These are phyloP conservation scores for Argya squamiceps DNA, from an alignment of 2,797 vertebrate species.

Conservation along the genomic window DNA sequence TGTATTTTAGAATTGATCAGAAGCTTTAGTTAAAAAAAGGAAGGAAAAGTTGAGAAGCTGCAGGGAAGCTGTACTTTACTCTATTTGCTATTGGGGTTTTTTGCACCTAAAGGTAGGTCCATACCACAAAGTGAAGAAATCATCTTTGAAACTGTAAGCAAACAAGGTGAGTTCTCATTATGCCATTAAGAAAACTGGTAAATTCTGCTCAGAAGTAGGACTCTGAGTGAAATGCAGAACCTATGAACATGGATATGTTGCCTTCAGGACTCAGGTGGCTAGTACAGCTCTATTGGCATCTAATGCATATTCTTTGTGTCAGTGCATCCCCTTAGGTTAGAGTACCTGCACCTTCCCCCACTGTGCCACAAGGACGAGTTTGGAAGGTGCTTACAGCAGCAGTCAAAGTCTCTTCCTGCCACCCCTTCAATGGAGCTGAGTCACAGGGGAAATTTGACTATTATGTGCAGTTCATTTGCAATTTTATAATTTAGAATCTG, in stretches of 20 bases:
- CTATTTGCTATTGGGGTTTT: fast-evolving
- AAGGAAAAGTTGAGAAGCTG: neutral
- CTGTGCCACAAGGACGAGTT: neutral
- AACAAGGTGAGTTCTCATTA: neutral
- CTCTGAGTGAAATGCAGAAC: neutral
- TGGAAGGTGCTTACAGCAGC: neutral
- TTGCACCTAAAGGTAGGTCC: neutral
- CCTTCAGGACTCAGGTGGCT: neutral
- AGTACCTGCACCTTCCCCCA: neutral
- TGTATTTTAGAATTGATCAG: neutral
- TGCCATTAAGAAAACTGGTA: neutral
- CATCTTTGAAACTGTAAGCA: neutral
- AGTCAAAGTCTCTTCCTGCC: neutral
- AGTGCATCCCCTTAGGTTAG: neutral
- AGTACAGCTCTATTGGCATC: neutral
- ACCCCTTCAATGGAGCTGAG: neutral
- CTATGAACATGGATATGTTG: neutral
- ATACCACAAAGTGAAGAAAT: neutral
- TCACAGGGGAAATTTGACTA: neutral
- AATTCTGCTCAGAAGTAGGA: neutral
- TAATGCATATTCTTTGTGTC: neutral
- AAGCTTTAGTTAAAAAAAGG: neutral
- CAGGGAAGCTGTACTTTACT: neutral
- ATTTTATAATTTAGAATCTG: neutral
- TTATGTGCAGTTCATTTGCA: neutral